A percentile compares a stretch with the other conserved stretches of the same genome.
Conservation (phyloP, 2,888 invertebrate species). For the Andrena hattorfiana region DNA sequence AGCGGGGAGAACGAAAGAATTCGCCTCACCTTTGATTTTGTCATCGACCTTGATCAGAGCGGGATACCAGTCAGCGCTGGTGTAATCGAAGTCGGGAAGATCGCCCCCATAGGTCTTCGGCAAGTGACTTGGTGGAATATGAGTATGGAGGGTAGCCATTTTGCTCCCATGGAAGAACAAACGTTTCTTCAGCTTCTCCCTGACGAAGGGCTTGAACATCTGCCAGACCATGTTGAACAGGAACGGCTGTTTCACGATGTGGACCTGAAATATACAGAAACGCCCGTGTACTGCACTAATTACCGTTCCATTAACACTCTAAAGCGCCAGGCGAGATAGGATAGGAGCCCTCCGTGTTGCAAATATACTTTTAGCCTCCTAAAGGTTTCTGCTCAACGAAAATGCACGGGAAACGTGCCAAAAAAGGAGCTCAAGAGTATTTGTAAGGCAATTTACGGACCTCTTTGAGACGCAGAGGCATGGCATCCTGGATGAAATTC, state of each 20-base stretch:
- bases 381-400: too few species aligned
- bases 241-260: slow-evolving; percentile 94
- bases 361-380: too few species aligned
- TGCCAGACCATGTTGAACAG: slow-evolving; percentile 94
- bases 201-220: slow-evolving; percentile 93
- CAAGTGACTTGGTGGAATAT: slow-evolving; percentile 89
- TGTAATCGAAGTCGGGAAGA: slow-evolving; percentile 91
- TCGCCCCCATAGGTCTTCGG: slow-evolving; percentile 92
- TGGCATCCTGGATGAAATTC: slow-evolving; percentile 94
- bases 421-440: too few species aligned
- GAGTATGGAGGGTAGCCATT: slow-evolving; percentile 91
- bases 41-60: slow-evolving; percentile 88
- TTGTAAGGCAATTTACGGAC: slow-evolving; percentile 61
- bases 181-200: slow-evolving; percentile 91
- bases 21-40: slow-evolving; percentile 86
- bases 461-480: slow-evolving; percentile 94
- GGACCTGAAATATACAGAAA: slow-evolving; percentile 85
- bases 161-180: slow-evolving; percentile 94
- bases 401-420: too few species aligned
- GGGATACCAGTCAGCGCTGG: slow-evolving; percentile 92
- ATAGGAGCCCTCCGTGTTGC: background rate
- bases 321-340: too few species aligned
- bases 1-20: background rate
- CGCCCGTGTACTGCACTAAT: background rate
- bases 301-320: background rate